These are phyloP conservation scores for Nycticebus coucang DNA, from an alignment of 2,113 vertebrate species.

Conservation along the genomic window DNA sequence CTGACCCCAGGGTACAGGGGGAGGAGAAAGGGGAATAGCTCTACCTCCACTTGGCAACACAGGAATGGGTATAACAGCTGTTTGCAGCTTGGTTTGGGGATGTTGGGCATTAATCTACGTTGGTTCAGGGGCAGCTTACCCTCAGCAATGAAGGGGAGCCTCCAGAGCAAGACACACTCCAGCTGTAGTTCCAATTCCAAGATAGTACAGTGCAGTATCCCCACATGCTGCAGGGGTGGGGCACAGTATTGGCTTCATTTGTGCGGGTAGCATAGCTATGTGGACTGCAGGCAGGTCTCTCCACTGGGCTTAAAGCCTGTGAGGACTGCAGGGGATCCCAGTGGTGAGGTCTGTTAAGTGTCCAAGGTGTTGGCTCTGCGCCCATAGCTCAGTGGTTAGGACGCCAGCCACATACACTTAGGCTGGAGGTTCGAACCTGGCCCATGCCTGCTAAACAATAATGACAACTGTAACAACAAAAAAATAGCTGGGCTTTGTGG, in stretches of 20 bases:
- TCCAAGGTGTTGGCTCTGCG: not conserved
- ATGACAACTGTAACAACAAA: too few relatives aligned
- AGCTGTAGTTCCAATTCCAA: not conserved
- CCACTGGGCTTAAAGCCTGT: not conserved
- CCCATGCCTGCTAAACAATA: too few relatives aligned
- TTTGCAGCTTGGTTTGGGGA: not conserved
- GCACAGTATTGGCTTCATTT: not conserved
- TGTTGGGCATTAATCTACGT: not conserved
- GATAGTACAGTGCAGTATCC: not conserved
- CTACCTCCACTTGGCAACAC: not conserved
- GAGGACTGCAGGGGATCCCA: not conserved
- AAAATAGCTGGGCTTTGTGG: too few relatives aligned
- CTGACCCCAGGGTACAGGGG: not conserved
- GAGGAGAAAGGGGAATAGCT: not conserved
- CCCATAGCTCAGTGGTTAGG: too few relatives aligned
- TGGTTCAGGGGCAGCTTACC: not conserved
- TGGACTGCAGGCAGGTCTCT: not conserved
- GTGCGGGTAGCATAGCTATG: not conserved
- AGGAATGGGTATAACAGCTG: not conserved
- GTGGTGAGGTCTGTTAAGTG: not conserved
- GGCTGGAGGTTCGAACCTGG: too few relatives aligned
- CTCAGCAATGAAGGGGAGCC: not conserved
- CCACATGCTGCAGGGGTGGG: not conserved
- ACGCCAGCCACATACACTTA: too few relatives aligned
- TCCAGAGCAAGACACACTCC: not conserved